Evolutionary conservation across 2,113 vertebrate genomes (phyloP).

Genomic region (Trichechus manatus): DNA sequence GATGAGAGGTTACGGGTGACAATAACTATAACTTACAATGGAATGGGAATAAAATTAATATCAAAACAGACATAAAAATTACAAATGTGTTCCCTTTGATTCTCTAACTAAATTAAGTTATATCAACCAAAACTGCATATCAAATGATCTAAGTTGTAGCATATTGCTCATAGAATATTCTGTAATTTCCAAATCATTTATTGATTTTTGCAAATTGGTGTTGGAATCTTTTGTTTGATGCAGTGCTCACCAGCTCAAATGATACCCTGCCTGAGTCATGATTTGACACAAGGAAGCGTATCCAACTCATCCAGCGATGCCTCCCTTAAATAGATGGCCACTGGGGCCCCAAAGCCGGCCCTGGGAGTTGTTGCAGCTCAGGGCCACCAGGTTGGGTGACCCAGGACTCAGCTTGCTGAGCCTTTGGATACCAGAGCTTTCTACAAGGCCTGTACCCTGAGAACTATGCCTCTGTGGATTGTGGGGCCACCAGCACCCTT

Average conservation of each 20-base stretch:
- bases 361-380: not conserved
- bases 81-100: not conserved
- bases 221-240: not conserved
- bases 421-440: not conserved
- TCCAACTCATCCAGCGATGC: not conserved
- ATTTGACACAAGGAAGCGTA: not conserved
- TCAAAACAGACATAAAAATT: not conserved
- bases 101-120: not conserved
- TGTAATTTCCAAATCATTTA: conserved; percentile 3
- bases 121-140: not conserved
- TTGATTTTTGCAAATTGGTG: not conserved
- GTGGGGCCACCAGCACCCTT: not conserved
- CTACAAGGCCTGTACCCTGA: not conserved
- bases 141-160: not conserved
- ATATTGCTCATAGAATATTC: not conserved
- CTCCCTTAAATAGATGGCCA: not conserved
- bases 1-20: not conserved
- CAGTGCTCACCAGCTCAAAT: not conserved
- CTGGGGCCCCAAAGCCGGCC: not conserved
- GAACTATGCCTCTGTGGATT: not conserved
- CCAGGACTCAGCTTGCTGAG: not conserved
- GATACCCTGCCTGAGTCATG: not conserved
- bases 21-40: conserved; percentile 11
- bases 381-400: not conserved
- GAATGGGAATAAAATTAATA: not conserved